Conservation (phyloP, 2,888 invertebrate species). For the Eledona agricola region DNA sequence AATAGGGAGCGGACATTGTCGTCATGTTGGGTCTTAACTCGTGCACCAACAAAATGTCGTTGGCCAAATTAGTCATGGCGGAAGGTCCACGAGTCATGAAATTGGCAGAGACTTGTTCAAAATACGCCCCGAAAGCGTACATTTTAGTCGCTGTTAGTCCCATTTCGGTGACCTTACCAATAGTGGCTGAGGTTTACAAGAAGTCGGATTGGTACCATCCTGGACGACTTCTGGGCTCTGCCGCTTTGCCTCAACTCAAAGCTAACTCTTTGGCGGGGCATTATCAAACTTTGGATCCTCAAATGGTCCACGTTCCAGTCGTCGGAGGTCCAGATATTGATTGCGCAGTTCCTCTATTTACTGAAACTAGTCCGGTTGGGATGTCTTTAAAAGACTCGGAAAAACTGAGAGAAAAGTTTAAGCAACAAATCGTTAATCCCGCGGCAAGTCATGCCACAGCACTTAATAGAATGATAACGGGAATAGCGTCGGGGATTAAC, state of each 20-base stretch:
- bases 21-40: slow-evolving; percentile 49
- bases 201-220: slow-evolving; percentile 60
- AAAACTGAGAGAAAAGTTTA: slow-evolving; percentile 17
- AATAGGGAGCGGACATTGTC: slow-evolving; percentile 57
- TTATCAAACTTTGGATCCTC: slow-evolving; percentile 67
- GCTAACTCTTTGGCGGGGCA: slow-evolving; percentile 71
- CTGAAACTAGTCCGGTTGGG: slow-evolving; percentile 65
- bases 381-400: slow-evolving; percentile 52
- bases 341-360: slow-evolving; percentile 72
- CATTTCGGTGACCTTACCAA: slow-evolving; percentile 66
- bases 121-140: slow-evolving; percentile 67
- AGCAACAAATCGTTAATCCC: slow-evolving; percentile 32
- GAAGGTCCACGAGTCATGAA: slow-evolving; percentile 54
- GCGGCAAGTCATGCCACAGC: slow-evolving; percentile 50
- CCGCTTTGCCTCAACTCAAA: slow-evolving; percentile 61
- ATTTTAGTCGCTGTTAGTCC: slow-evolving; percentile 66
- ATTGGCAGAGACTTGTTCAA: slow-evolving; percentile 63
- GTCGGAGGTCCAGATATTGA: slow-evolving; percentile 72
- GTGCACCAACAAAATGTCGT: slow-evolving; percentile 38
- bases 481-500: slow-evolving; percentile 55
- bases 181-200: slow-evolving; percentile 64
- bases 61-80: slow-evolving; percentile 48
- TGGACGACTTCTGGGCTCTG: slow-evolving; percentile 57
- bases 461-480: slow-evolving; percentile 54
- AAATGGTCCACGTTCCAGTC: slow-evolving; percentile 70